These are phyloP conservation scores for Bolinopsis microptera DNA, from an alignment of 37 sponge, comb jelly and placozoan species.

Conservation along the genomic window DNA sequence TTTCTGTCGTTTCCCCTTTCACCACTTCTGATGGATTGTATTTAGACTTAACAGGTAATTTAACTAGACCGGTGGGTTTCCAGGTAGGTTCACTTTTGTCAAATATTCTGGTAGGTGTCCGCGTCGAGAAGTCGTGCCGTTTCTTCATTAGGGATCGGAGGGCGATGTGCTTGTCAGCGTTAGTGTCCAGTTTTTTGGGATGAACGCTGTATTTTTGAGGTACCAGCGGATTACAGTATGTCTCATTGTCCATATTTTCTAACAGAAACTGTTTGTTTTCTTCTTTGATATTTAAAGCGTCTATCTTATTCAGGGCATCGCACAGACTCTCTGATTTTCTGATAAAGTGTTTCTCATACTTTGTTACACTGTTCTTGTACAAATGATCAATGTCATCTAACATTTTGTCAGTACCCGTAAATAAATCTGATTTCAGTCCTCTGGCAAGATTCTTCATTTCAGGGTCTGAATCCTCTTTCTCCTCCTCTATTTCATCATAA, in stretches of 20 bases:
- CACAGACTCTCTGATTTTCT: conserved; percentile 1
- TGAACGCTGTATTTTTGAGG: neutral
- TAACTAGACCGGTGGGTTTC: conserved; percentile 26
- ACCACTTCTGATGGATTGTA: neutral
- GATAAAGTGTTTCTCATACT: neutral
- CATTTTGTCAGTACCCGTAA: neutral
- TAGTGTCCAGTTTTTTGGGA: neutral
- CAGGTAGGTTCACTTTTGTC: neutral
- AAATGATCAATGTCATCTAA: neutral
- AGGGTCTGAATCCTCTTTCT: neutral
- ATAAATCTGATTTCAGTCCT: neutral
- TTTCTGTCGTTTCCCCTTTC: conserved; percentile 44
- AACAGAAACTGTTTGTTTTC: conserved; percentile 61
- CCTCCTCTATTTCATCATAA: neutral
- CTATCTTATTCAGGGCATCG: conserved; percentile 47
- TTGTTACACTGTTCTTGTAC: neutral
- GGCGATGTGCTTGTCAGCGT: conserved; percentile 44
- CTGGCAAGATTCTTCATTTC: conserved; percentile 8
- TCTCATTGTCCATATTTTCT: neutral
- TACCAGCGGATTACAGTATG: conserved; percentile 24
- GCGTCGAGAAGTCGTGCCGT: neutral
- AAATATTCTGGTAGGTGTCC: conserved; percentile 13
- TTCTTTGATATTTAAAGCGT: conserved; percentile 49
- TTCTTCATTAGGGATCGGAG: conserved; percentile 24
- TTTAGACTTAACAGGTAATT: neutral